A percentile compares a stretch with the other conserved stretches of the same genome.
These are phyloP conservation scores for Eclectus roratus DNA, from an alignment of 2,113 vertebrate species.

Conservation along the genomic window DNA sequence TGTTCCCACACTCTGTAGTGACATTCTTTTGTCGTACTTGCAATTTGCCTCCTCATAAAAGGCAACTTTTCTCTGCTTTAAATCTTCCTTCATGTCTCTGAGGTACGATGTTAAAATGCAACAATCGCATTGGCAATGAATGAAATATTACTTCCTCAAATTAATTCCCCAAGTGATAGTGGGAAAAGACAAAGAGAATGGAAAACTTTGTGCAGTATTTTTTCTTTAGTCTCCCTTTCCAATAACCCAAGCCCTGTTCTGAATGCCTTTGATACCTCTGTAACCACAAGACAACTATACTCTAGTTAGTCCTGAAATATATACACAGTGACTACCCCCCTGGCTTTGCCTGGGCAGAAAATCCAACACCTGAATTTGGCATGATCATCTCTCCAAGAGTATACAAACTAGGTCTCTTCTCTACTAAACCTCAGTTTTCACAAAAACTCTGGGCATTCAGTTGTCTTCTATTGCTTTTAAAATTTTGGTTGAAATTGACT, in stretches of 20 bases:
- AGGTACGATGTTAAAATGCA: neutral
- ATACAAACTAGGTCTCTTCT: neutral
- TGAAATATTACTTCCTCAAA: neutral
- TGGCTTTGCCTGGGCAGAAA: neutral
- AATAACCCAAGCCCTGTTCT: neutral
- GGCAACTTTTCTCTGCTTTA: neutral
- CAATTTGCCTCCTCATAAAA: neutral
- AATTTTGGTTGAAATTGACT: neutral
- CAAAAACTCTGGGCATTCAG: neutral
- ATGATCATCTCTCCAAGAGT: neutral
- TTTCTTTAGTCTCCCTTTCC: neutral
- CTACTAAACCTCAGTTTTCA: neutral
- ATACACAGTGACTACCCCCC: accelerated
- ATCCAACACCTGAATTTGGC: neutral
- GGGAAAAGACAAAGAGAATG: neutral
- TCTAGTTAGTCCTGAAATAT: neutral
- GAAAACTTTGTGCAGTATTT: neutral
- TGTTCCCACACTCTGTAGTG: neutral
- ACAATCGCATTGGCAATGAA: neutral
- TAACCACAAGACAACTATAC: neutral
- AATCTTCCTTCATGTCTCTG: neutral
- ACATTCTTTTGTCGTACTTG: neutral
- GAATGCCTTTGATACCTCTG: neutral
- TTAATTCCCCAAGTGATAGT: neutral
- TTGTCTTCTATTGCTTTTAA: neutral